Evolutionary conservation across 2,113 vertebrate species (phyloP), one percentile per base, ranked within the genome.

Genomic region (Hydropotes inermis): DNA sequence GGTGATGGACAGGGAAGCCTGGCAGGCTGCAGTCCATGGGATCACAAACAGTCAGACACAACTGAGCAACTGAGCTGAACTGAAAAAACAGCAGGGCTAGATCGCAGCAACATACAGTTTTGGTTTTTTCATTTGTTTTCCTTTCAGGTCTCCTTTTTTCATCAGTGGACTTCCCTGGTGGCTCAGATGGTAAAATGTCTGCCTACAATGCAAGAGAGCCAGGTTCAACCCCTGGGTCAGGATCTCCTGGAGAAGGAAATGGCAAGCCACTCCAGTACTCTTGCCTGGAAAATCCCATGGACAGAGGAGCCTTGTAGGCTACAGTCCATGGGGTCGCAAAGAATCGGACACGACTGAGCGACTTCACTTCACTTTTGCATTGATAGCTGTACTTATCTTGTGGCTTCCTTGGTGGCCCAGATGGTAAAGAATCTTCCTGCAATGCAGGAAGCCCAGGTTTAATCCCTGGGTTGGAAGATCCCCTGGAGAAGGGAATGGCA

Each of bases 21-120:
- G n/a, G 67, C 10, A 39, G 13, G 67, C 17, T 74, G 19, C 10
- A 74, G 19, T 74, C 1, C 19, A 6, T 39, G n/a, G 67, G 5
- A 23, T 74, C n/a, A 39, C n/a, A 70, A 70, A 70, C 5, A 23
- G 67, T 39, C 67, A 70, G 19, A 39, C n/a, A 70, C 5, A 70
- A 70, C 19, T 39, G 67, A 70, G 19, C n/a, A 70, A 70, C 5
- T 70, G 67, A 70, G 39, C 10, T 23, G 10, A 39, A 39, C 67
- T 39, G n/a, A 92, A 96, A 98, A 94, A 96, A 91, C 25, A 81
- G 36, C 3, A 36, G 86, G 39, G 82, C 30, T 28, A 58, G 60
- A 82, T 94, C 7, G 11, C 50, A 89, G 1, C 8, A 67, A 5
- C 5, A 15, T 33, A 15, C 60, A 82, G 1, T 43, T 23, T 67